Evolutionary conservation across 2,888 invertebrate genomes (phyloP).

Genomic region (Polylopha cassiicola): DNA sequence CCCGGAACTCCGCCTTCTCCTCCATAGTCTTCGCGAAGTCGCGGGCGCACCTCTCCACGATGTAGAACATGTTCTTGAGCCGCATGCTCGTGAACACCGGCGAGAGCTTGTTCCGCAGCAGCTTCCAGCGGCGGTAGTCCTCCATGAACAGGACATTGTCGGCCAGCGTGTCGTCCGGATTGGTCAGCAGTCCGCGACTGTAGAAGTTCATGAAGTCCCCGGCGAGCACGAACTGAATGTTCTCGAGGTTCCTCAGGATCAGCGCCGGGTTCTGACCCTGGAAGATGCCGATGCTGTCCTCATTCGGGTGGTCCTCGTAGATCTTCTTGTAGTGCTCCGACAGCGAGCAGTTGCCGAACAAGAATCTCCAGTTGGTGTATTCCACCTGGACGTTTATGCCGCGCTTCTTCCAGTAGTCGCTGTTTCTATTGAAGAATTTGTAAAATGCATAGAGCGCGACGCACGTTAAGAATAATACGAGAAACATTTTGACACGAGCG

Average conservation of each 20-base stretch:
- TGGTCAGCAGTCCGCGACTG: slow-evolving; percentile 42
- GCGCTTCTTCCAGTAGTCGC: slow-evolving; percentile 48
- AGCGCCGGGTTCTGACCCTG: slow-evolving; percentile 39
- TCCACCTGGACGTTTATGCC: slow-evolving; percentile 38
- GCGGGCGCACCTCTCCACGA: slow-evolving; percentile 45
- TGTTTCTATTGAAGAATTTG: slow-evolving; percentile 25
- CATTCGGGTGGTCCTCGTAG: slow-evolving; percentile 39
- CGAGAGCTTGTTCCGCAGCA: slow-evolving; percentile 53
- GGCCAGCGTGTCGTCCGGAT: slow-evolving; percentile 43
- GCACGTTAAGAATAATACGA: slow-evolving; percentile 28
- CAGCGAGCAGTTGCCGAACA: slow-evolving; percentile 40
- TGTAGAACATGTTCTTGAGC: slow-evolving; percentile 59
- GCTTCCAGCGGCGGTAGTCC: slow-evolving; percentile 52
- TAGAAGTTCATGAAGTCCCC: slow-evolving; percentile 50
- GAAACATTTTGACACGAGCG: slow-evolving; percentile 27
- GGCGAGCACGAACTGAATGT: slow-evolving; percentile 46
- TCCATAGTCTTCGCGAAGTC: slow-evolving; percentile 47
- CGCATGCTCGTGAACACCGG: slow-evolving; percentile 55
- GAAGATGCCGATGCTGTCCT: slow-evolving; percentile 41
- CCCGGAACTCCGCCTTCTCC: slow-evolving; percentile 29
- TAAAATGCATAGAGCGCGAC: slow-evolving; percentile 26
- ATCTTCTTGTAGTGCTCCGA: slow-evolving; percentile 44
- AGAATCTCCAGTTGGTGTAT: slow-evolving; percentile 38
- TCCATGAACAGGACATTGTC: slow-evolving; percentile 50
- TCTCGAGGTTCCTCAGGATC: slow-evolving; percentile 44